Percentiles rank a stretch among this genome's conserved stretches.
phyloP scores from a whole-genome alignment of 2,888 invertebrate genomes.

The Tenthredo livida region DNA sequence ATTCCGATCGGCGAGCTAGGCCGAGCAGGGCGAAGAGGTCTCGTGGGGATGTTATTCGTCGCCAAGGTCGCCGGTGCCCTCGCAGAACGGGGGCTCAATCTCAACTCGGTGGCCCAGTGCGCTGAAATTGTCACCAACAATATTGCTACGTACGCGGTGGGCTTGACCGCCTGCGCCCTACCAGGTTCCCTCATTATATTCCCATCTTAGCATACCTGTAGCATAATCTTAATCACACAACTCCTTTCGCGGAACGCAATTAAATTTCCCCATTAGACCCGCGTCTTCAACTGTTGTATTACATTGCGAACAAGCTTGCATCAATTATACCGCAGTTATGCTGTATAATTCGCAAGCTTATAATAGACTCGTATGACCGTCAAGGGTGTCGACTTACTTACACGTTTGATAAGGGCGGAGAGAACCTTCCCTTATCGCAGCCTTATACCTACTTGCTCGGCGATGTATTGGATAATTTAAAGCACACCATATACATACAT shows the following conservation, averaged over 20 bases:
- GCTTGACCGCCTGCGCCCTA: constrained; percentile 84
- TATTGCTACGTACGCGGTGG: constrained; percentile 86
- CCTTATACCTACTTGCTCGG: too few species aligned
- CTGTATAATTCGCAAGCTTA: too few species aligned
- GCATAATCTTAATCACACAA: not conserved
- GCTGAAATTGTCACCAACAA: constrained; percentile 78
- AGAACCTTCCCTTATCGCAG: too few species aligned
- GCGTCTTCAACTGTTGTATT: not conserved
- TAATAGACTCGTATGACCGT: too few species aligned
- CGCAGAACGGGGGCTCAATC: constrained; percentile 78
- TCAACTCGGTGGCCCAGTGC: constrained; percentile 78
- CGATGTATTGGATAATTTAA: too few species aligned
- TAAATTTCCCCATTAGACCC: not conserved
- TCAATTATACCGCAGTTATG: not conserved
- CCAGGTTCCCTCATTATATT: constrained; percentile 79
- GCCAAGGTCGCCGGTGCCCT: constrained; percentile 74
- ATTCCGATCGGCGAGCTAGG: constrained; percentile 71
- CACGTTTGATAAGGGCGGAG: too few species aligned
- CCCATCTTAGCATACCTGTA: not conserved
- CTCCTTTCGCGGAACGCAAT: not conserved
- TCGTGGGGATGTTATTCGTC: constrained; percentile 73
- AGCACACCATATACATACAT: not conserved
- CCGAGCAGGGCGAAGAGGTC: constrained; percentile 78
- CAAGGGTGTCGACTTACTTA: too few species aligned
- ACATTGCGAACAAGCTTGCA: not conserved